Conservation (phyloP, 2,113 vertebrate species). For the Dolichallabes microphthalmus region DNA sequence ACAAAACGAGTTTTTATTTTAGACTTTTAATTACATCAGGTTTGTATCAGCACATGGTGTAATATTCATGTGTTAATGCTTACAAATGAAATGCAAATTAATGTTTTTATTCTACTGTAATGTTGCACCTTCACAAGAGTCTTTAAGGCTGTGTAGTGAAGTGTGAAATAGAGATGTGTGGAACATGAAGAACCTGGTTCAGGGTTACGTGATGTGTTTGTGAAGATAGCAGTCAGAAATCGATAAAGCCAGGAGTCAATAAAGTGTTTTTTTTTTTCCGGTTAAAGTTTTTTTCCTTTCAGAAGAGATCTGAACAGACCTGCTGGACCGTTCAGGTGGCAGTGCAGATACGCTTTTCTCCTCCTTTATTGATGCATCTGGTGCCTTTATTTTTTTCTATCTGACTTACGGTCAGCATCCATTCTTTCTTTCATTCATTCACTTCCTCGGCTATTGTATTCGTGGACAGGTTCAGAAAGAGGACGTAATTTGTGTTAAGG, state of each 20-base stretch:
- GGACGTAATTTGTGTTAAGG: neutral
- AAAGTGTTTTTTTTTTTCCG: neutral
- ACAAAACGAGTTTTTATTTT: neutral
- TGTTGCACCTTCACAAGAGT: too few relatives aligned
- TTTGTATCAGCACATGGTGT: neutral
- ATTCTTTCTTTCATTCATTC: constrained; percentile 7
- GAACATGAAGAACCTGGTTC: neutral
- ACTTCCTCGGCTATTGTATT: neutral
- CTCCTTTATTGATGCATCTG: constrained; percentile 17
- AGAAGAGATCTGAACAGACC: neutral
- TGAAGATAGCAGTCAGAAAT: neutral
- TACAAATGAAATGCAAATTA: neutral
- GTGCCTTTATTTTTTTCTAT: constrained; percentile 29
- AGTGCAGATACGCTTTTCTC: neutral
- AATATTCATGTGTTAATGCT: neutral
- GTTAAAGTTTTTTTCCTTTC: neutral
- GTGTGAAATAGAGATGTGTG: neutral
- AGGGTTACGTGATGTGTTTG: neutral
- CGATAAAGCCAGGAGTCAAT: neutral
- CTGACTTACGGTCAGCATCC: constrained; percentile 22
- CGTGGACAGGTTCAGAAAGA: neutral
- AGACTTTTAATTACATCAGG: neutral
- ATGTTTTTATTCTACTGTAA: too few relatives aligned
- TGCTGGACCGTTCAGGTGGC: constrained; percentile 17
- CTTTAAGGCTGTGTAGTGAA: neutral